Conservation (phyloP, 2,888 invertebrate genomes). For the Melinopterus prodromus region DNA sequence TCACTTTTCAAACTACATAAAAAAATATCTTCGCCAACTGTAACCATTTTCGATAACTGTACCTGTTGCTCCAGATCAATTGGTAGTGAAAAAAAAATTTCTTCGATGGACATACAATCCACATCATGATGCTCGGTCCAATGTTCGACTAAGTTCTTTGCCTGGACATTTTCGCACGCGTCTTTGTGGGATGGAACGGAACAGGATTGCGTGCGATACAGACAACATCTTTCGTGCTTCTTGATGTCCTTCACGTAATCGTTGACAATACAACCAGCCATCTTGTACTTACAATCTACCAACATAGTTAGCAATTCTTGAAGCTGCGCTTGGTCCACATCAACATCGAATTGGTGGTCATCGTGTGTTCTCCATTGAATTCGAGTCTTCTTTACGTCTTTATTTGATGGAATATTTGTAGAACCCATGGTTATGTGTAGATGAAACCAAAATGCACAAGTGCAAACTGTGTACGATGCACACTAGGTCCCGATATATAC, state of each 20-base stretch:
- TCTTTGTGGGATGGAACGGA: background rate
- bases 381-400: too few species aligned
- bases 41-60: background rate
- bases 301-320: background rate
- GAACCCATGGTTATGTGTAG: too few species aligned
- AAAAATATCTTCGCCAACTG: background rate
- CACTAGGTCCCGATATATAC: too few species aligned
- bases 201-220: background rate
- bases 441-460: too few species aligned
- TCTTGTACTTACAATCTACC: background rate
- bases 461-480: too few species aligned
- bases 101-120: background rate
- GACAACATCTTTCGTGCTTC: background rate
- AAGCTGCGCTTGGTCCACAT: background rate
- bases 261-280: background rate
- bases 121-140: background rate
- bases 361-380: too few species aligned
- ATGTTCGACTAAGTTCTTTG: background rate
- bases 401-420: too few species aligned
- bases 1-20: background rate
- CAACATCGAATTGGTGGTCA: too few species aligned
- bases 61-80: background rate
- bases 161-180: background rate
- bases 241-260: background rate
- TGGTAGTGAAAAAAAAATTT: background rate